Evolutionary conservation across 2,113 vertebrate genomes (phyloP), one percentile per base, ranked within the genome.

Genomic region (Pterocles gutturalis): DNA sequence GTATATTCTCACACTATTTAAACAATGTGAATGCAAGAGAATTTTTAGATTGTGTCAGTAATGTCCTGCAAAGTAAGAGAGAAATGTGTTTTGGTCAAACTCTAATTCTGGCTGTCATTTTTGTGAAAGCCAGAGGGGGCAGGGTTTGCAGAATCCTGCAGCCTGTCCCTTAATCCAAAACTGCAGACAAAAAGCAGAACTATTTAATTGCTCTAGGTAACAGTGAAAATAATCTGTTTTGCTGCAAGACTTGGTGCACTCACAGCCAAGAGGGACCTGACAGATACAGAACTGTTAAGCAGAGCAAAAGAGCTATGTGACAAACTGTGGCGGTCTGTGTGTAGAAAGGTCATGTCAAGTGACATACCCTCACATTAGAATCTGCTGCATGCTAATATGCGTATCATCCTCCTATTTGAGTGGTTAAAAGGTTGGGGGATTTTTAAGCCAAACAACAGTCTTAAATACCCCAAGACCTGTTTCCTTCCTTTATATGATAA

Each of bases 311-410:
- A 75, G 33, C 73, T 79, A 28, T 31, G 17, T 48, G 54, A 55
- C 26, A 55, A 55, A 77, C 22, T 29, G 19, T n/a, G 19, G 28
- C 53, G 70, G 15, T 19, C 55, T 55, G 31, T 70, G 34, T 41
- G 29, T 3, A 5, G 78, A n/a, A n/a, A 58, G 28, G 33, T 49
- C 34, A 61, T 5, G 18, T 22, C 0, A 0, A 67, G 20, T 28
- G 29, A 54, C 33, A 28, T 13, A 19, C 5, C 34, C 29, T 57
- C 46, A 45, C n/a, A 22, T 25, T 16, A 73, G 19, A 41, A 73
- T 43, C 46, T 41, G 46, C 18, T 54, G 15, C 13, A 25, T 38
- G 43, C 16, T 62, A 43, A 87, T 66, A 22, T 8, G 53, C 0
- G 0, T 34, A 14, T 28, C 20, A 48, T 49, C 14, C 4, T 65